Percentiles rank a stretch among this genome's conserved stretches.
Evolutionary conservation across 2,888 invertebrate species (phyloP).

Genomic region (Ypsolopha scabrella): DNA sequence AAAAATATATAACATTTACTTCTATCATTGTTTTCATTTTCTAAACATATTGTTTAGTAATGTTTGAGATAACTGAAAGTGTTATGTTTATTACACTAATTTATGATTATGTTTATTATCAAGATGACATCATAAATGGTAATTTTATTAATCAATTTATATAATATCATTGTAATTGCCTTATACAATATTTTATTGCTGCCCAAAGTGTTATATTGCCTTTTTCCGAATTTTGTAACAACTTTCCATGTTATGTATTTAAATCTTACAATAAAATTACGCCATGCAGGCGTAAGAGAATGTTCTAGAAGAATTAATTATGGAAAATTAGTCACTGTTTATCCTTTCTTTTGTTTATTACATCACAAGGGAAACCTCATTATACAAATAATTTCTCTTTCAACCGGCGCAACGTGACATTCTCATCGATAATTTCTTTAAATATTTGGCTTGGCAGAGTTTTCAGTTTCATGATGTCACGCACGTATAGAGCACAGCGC

Average conservation of each 20-base stretch:
- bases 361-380: constrained; percentile 27
- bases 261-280: too few species aligned
- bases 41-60: neutral
- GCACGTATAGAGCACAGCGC: constrained; percentile 3
- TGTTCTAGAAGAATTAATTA: too few species aligned
- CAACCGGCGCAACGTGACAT: constrained; percentile 19
- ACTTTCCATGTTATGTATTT: too few species aligned
- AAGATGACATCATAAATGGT: neutral
- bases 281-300: too few species aligned
- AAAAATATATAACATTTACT: too few species aligned
- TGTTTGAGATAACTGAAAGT: neutral
- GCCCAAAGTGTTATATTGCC: too few species aligned
- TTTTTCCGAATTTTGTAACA: too few species aligned
- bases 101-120: neutral
- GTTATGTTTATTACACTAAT: neutral
- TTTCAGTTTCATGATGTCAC: constrained; percentile 8
- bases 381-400: constrained; percentile 44
- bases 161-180: too few species aligned
- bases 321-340: neutral
- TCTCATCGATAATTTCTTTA: constrained; percentile 21
- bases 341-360: neutral
- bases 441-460: constrained; percentile 15
- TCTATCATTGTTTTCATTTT: neutral
- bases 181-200: too few species aligned
- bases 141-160: too few species aligned